Percentiles rank a stretch among this genome's conserved stretches.
Evolutionary conservation across 1,140 invertebrate genomes (phyloP).

Genomic region (Reticulitermes speratus): DNA sequence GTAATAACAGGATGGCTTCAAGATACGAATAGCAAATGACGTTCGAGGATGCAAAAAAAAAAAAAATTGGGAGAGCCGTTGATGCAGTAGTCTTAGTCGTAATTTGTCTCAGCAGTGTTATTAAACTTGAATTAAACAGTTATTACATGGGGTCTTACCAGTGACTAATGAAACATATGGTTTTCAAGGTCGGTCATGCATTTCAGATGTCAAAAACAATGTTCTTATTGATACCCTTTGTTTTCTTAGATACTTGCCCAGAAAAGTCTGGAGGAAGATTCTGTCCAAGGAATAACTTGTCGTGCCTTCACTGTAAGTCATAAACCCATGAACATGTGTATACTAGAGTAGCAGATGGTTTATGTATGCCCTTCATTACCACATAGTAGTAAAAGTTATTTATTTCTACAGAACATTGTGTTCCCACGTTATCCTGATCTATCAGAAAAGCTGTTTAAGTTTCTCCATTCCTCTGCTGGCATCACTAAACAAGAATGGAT

Average conservation of each 20-base stretch:
- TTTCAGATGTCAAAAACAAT: neutral
- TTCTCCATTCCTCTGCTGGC: slow-evolving; percentile 59
- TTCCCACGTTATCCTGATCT: slow-evolving; percentile 76
- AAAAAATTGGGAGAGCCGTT: neutral
- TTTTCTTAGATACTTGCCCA: slow-evolving; percentile 60
- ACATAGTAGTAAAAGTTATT: slow-evolving; percentile 19
- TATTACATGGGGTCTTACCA: neutral
- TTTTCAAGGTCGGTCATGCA: neutral
- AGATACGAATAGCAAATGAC: neutral
- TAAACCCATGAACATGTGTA: neutral
- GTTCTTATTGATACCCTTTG: neutral
- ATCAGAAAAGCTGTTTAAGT: slow-evolving; percentile 63
- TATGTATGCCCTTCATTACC: neutral
- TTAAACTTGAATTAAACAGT: neutral
- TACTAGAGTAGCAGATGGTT: neutral
- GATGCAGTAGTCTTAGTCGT: no score
- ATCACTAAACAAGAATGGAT: slow-evolving; percentile 59
- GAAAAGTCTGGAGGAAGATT: slow-evolving; percentile 61
- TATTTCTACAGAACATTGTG: slow-evolving; percentile 62
- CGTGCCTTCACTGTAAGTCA: slow-evolving; percentile 37
- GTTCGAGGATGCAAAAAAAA: neutral
- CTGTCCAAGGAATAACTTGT: slow-evolving; percentile 62
- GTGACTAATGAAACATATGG: neutral
- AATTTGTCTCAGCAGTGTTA: neutral
- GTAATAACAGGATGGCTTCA: neutral